Conservation (phyloP, 2,797 vertebrate genomes). For the Pseudocheirus occidentalis region DNA sequence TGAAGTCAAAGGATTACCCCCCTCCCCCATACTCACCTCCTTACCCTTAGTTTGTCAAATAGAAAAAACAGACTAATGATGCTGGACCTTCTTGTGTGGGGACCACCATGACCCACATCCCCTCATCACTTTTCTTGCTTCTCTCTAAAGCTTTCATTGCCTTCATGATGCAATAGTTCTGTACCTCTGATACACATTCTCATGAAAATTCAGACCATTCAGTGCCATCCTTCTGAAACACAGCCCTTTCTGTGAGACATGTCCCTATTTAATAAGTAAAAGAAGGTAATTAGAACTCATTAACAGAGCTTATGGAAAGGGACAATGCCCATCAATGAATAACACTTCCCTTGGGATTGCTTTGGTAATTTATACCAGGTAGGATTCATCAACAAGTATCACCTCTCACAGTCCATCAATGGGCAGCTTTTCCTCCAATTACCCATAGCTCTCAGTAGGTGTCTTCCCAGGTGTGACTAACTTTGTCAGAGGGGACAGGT, state of each 20-base stretch:
- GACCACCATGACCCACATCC: not conserved
- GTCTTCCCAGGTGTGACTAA: not conserved
- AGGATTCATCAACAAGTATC: not conserved
- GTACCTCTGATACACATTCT: not conserved
- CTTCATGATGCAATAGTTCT: not conserved
- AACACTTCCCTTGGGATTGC: not conserved
- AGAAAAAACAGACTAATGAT: not conserved
- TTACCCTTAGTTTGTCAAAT: not conserved
- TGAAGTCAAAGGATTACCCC: not conserved
- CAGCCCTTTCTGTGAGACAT: not conserved
- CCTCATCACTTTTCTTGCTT: not conserved
- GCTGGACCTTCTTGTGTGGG: not conserved
- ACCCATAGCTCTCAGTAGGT: not conserved
- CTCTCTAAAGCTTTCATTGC: not conserved
- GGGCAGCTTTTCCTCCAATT: not conserved
- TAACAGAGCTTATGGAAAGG: not conserved
- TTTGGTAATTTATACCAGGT: not conserved
- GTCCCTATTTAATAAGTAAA: not conserved
- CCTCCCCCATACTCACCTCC: not conserved
- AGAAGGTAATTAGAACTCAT: not conserved
- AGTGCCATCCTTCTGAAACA: not conserved
- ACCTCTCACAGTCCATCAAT: not conserved
- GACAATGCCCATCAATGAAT: not conserved
- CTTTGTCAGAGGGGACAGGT: not conserved
- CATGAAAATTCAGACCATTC: not conserved